phyloP scores from a whole-genome alignment of 2,888 invertebrate species.

The Anorthoa munda region DNA sequence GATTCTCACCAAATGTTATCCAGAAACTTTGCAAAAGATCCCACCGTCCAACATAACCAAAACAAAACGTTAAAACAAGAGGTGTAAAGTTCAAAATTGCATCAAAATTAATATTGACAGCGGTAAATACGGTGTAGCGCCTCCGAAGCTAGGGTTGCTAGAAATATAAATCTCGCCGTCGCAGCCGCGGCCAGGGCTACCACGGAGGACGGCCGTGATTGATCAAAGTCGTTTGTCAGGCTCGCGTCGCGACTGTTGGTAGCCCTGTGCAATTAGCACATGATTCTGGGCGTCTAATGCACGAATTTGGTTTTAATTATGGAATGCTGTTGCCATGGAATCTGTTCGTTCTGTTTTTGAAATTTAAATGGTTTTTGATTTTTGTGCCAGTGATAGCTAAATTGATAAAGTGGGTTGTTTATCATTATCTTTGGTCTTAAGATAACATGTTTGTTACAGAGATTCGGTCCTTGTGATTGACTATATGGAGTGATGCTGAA shows the following conservation, averaged over 20 bases:
- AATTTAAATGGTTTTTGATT: slow-evolving; percentile 24
- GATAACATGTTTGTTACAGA: neutral
- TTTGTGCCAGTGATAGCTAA: no score
- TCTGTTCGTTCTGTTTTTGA: slow-evolving; percentile 40
- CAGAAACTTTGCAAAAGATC: slow-evolving; percentile 66
- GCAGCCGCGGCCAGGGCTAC: slow-evolving; percentile 84
- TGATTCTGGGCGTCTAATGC: slow-evolving; percentile 88
- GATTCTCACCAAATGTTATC: slow-evolving; percentile 71
- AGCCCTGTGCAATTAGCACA: slow-evolving; percentile 88
- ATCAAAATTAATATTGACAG: slow-evolving; percentile 71
- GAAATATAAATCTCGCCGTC: slow-evolving; percentile 78
- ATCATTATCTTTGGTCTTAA: neutral
- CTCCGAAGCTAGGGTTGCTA: slow-evolving; percentile 83
- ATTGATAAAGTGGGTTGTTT: neutral
- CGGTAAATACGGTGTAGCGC: slow-evolving; percentile 73
- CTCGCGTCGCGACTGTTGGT: slow-evolving; percentile 87
- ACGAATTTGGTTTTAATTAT: slow-evolving; percentile 87
- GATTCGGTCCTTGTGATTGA: neutral
- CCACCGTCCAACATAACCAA: slow-evolving; percentile 30
- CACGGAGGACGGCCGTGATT: slow-evolving; percentile 87
- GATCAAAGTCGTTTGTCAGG: slow-evolving; percentile 90
- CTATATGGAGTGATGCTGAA: no score
- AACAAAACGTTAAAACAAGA: slow-evolving; percentile 39
- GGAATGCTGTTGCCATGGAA: slow-evolving; percentile 68
- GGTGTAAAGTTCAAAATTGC: slow-evolving; percentile 71